A percentile compares a stretch with the other conserved stretches of the same genome.
phyloP scores from a whole-genome alignment of 2,113 vertebrate genomes.

The Bubo bubo region DNA sequence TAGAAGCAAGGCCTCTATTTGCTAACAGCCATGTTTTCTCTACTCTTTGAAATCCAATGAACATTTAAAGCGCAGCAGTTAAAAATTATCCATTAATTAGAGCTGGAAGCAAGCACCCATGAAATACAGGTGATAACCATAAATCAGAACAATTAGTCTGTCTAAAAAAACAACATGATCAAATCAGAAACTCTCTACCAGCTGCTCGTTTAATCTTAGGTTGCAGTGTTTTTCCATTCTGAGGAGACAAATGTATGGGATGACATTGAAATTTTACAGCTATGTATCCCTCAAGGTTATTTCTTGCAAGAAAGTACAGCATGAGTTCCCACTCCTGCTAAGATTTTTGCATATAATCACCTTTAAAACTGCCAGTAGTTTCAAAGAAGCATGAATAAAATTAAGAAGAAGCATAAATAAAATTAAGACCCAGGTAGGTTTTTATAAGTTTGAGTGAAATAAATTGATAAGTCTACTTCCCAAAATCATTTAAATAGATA shows the following conservation, averaged over 20 bases:
- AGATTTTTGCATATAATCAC: neutral
- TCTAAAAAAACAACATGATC: constrained; percentile 74
- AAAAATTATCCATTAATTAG: constrained; percentile 79
- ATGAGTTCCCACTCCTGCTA: neutral
- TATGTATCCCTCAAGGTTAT: constrained; percentile 33
- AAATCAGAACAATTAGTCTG: constrained; percentile 83
- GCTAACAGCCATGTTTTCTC: constrained; percentile 12
- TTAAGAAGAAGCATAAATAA: neutral
- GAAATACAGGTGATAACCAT: constrained; percentile 78
- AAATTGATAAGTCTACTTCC: neutral
- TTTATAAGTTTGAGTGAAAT: neutral
- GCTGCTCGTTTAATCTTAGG: constrained; percentile 74
- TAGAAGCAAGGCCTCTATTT: neutral
- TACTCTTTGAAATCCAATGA: constrained; percentile 51
- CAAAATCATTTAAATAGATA: neutral
- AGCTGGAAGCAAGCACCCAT: constrained; percentile 68
- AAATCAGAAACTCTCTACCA: constrained; percentile 70
- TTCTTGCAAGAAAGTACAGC: neutral
- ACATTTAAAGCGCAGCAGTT: constrained; percentile 67
- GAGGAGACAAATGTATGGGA: neutral
- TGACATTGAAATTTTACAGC: neutral
- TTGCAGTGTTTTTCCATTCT: constrained; percentile 46
- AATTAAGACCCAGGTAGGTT: neutral
- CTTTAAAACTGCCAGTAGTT: neutral
- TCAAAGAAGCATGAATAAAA: neutral